These are phyloP conservation scores for Silurus meridionalis DNA, from an alignment of 2,113 vertebrate species.

Conservation along the genomic window DNA sequence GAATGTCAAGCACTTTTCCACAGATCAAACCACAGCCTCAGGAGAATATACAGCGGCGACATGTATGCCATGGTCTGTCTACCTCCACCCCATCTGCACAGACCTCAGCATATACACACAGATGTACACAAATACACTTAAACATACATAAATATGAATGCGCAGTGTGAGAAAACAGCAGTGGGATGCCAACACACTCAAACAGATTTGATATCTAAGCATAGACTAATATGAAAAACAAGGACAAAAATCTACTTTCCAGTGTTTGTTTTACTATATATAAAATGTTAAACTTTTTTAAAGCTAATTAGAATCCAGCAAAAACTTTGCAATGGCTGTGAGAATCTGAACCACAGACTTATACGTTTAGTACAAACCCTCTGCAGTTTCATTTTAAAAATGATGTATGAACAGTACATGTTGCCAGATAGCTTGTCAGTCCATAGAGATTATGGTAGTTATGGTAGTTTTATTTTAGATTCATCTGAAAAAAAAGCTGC, in stretches of 20 bases:
- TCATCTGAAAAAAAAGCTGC: background rate
- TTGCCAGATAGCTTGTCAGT: background rate
- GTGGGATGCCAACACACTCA: background rate
- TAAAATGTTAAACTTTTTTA: background rate
- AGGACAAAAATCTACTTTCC: background rate
- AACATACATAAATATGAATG: background rate
- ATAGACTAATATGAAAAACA: background rate
- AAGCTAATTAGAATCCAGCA: background rate
- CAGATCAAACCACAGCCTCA: slow-evolving; percentile 61
- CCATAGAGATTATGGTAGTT: background rate
- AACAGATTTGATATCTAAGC: background rate
- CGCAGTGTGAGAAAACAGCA: background rate
- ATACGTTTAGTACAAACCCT: background rate
- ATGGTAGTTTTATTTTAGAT: background rate
- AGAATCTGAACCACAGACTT: background rate
- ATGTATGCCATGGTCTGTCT: slow-evolving; percentile 63
- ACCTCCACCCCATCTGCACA: slow-evolving; percentile 56
- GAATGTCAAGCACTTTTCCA: slow-evolving; percentile 76
- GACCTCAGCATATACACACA: background rate
- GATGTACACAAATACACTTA: background rate
- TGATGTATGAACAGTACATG: background rate
- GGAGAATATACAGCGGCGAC: slow-evolving; percentile 66
- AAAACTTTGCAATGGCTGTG: background rate
- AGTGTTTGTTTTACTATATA: background rate
- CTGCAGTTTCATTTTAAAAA: background rate